A percentile compares a stretch with the other conserved stretches of the same genome.
These are phyloP conservation scores for Australoheros facetus DNA, from an alignment of 2,797 vertebrate genomes.

Conservation along the genomic window DNA sequence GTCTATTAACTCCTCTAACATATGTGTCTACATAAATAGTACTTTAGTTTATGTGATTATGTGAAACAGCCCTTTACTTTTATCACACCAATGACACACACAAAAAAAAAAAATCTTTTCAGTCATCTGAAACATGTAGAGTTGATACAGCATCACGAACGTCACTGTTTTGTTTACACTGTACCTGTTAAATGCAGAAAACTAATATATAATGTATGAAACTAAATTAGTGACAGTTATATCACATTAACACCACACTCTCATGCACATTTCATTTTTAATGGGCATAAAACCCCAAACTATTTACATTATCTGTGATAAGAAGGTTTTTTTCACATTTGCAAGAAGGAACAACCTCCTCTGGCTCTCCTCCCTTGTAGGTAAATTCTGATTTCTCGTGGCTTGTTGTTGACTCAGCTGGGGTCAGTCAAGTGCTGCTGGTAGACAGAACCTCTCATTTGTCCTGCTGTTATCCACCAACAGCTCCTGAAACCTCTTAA, in stretches of 20 bases:
- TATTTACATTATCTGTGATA: conserved; percentile 45
- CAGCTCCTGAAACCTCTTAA: conserved; percentile 70
- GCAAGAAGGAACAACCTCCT: conserved; percentile 26
- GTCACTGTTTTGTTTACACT: neutral
- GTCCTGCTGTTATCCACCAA: conserved; percentile 74
- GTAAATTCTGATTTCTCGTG: conserved; percentile 58
- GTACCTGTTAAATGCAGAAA: conserved; percentile 28
- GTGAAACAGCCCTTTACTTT: conserved; percentile 3
- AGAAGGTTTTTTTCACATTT: conserved; percentile 56
- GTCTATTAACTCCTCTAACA: neutral
- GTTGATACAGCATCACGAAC: neutral
- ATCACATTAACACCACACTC: neutral
- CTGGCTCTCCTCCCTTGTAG: conserved; percentile 33
- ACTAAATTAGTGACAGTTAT: neutral
- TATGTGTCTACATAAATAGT: neutral
- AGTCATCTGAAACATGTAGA: neutral
- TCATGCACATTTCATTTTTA: conserved; percentile 13
- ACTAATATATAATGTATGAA: conserved; percentile 19
- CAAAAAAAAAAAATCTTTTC: conserved; percentile 6
- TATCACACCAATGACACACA: neutral
- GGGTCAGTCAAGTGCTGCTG: conserved; percentile 65
- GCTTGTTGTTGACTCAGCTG: conserved; percentile 79
- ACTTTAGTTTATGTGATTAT: neutral
- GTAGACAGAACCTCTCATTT: conserved; percentile 69
- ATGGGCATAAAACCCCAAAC: conserved; percentile 29